A percentile compares a stretch with the other conserved stretches of the same genome.
These are phyloP conservation scores for Pyrocephalus nanus DNA, from an alignment of 2,797 vertebrate species.

Conservation along the genomic window DNA sequence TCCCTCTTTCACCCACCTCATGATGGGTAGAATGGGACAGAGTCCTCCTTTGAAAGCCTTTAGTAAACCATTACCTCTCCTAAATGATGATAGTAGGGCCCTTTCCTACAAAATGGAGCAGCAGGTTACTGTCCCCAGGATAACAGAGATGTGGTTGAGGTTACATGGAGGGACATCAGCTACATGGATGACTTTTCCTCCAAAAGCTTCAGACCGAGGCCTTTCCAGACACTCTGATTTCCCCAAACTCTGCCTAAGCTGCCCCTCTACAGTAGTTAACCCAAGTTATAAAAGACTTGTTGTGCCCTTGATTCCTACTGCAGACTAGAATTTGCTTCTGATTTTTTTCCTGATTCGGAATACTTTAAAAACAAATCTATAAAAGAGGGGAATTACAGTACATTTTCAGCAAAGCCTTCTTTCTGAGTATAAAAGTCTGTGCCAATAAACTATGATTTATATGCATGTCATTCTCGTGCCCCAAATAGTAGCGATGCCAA, in stretches of 20 bases:
- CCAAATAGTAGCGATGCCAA: conserved; percentile 30
- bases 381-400: background rate
- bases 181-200: background rate
- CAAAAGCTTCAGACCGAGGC: background rate
- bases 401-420: background rate
- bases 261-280: background rate
- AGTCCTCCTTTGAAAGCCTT: background rate
- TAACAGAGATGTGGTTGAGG: background rate
- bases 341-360: background rate
- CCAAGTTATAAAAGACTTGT: background rate
- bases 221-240: background rate
- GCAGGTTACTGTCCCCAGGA: background rate
- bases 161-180: background rate
- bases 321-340: background rate
- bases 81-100: background rate
- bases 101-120: background rate
- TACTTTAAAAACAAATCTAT: background rate
- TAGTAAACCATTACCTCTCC: background rate
- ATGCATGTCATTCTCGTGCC: conserved; percentile 55
- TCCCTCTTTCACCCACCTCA: background rate
- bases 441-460: conserved; percentile 44
- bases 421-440: background rate
- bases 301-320: background rate
- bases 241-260: background rate
- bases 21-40: background rate